These are phyloP conservation scores for Helostoma temminkii DNA, from an alignment of 2,797 vertebrate species.

Conservation along the genomic window DNA sequence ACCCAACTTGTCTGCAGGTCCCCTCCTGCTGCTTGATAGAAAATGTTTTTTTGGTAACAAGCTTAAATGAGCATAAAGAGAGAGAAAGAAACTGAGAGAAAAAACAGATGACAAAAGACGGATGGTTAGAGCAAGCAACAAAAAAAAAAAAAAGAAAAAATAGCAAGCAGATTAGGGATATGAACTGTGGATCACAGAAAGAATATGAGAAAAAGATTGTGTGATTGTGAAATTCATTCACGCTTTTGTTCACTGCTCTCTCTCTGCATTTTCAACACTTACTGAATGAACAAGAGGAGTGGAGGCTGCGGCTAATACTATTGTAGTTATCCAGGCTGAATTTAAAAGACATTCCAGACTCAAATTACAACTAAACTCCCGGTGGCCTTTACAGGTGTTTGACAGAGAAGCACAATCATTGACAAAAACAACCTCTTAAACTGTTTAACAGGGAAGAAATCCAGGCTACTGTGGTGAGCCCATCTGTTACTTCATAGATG, in stretches of 20 bases:
- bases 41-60: slow-evolving; percentile 2
- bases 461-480: slow-evolving; percentile 61
- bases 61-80: slow-evolving; percentile 21
- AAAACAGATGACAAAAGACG: no score
- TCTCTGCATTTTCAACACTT: slow-evolving; percentile 31
- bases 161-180: neutral
- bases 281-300: slow-evolving; percentile 24
- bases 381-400: slow-evolving; percentile 61
- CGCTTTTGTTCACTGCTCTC: slow-evolving; percentile 19
- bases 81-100: no score
- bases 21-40: neutral
- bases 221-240: slow-evolving; percentile 65
- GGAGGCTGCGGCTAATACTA: slow-evolving; percentile 36
- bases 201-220: slow-evolving; percentile 19
- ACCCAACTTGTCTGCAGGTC: neutral
- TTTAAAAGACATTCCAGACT: slow-evolving; percentile 52
- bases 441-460: slow-evolving; percentile 43
- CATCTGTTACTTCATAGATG: slow-evolving; percentile 51
- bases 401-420: slow-evolving; percentile 47
- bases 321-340: slow-evolving; percentile 39
- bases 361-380: slow-evolving; percentile 53
- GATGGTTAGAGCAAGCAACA: no score
- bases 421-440: slow-evolving; percentile 68
- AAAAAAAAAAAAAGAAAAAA: neutral
- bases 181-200: slow-evolving; percentile 10